Conservation (phyloP, 2,888 invertebrate species). For the Cheilosia variabilis region DNA sequence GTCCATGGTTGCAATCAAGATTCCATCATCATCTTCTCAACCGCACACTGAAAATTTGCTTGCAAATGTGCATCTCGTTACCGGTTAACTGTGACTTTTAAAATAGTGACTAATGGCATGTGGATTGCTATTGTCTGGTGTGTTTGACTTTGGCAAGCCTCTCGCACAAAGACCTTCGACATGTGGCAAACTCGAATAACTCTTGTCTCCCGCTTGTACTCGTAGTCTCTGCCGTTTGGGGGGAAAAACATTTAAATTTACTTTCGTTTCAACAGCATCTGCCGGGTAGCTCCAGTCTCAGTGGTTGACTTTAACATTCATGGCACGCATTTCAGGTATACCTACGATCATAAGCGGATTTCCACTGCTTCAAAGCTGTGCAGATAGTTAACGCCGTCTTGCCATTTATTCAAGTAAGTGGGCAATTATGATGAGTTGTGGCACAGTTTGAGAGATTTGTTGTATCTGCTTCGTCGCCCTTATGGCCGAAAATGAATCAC, state of each 20-base stretch:
- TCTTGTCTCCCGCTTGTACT: slow-evolving; percentile 16
- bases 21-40: slow-evolving; percentile 21
- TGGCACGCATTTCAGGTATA: slow-evolving; percentile 16
- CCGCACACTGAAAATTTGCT: neutral
- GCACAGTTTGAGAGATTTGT: too few species aligned
- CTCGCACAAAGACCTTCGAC: slow-evolving; percentile 20
- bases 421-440: neutral
- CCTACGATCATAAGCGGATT: neutral
- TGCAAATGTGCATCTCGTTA: slow-evolving; percentile 3
- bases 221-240: neutral
- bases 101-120: slow-evolving; percentile 37
- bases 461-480: too few species aligned
- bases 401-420: slow-evolving; percentile 1
- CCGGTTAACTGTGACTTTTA: slow-evolving; percentile 14
- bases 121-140: slow-evolving; percentile 23
- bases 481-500: neutral
- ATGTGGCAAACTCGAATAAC: slow-evolving; percentile 28
- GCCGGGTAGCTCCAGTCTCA: neutral
- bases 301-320: slow-evolving; percentile 30
- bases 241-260: slow-evolving; percentile 6
- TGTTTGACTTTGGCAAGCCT: neutral
- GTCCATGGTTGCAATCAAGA: slow-evolving; percentile 30
- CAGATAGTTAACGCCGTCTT: neutral
- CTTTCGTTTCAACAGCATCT: slow-evolving; percentile 22
- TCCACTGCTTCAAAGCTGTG: slow-evolving; percentile 22